Base-by-base conservation (phyloP, 2,888 invertebrate species). In the Lasioglossum figueresi region DNA sequence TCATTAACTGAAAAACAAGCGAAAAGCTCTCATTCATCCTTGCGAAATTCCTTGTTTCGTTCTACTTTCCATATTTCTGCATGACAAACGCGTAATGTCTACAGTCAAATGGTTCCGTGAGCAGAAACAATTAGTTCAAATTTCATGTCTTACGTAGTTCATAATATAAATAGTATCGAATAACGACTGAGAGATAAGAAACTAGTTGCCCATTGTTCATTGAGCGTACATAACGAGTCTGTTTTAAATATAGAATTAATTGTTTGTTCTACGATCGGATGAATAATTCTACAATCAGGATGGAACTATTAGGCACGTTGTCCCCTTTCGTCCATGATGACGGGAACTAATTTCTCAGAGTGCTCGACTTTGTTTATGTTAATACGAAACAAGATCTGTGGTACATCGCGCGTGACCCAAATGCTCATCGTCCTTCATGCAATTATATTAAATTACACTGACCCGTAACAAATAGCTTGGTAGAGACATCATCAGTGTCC, bases 401-500 rank as follows among this genome's bases (percentile, higher is more conserved):
- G n/a, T 31, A 27, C 4, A 3, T n/a, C n/a, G 37, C 27, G 12
- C 19, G 45, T 48, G 59, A 71, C 59, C 43, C 56, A 31, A n/a
- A 76, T 59, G 31, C 16, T 27, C 68, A 12, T 12, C 68, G 31
- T 56, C 31, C 40, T 27, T 68, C 4, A n/a, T 27, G 59, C 45
- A 78, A 66, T 79, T 31, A 63, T 40, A 34, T 63, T 66, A 76
- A 10, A 19, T 45, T 27, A 10, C 6, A 37, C 8, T 43, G n/a
- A 31, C n/a, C 6, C 16, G 4, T 10, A 5, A 43, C 34, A 40
- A 75, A 78, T 27, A 82, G 73, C 77, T 80, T 23, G 31, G 70
- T 63, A 23, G 45, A 43, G 68, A 56, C 70, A 70, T 73, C 68
- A 52, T 66, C 71, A 10, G 34, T 56, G 59, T 40, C 45, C n/a